These are phyloP conservation scores for Ectropis crepuscularia DNA, from an alignment of 2,888 invertebrate genomes.

Conservation along the genomic window DNA sequence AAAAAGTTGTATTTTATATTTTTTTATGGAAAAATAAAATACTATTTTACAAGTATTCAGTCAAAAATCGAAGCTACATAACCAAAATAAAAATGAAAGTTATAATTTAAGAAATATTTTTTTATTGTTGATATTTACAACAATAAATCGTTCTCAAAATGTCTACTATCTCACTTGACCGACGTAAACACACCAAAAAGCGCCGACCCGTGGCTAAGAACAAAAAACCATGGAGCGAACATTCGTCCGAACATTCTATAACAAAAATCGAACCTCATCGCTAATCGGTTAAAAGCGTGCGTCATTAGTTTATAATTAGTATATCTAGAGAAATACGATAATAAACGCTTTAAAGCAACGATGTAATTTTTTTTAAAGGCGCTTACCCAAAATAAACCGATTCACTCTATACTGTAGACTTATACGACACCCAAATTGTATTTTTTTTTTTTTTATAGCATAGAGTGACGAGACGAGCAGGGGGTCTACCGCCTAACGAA, in stretches of 20 bases:
- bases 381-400: no score
- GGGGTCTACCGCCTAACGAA: no score
- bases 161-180: constrained; percentile 23
- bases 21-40: not conserved
- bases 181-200: constrained; percentile 36
- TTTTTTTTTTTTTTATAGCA: no score
- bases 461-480: no score
- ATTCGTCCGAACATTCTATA: constrained; percentile 55
- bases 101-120: no score
- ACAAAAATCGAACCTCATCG: constrained; percentile 67
- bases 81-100: not conserved
- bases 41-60: not conserved
- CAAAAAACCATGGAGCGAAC: constrained; percentile 59
- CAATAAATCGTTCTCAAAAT: no score
- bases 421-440: no score
- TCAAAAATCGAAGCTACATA: not conserved
- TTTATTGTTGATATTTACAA: no score
- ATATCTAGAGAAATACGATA: not conserved
- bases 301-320: constrained; percentile 37
- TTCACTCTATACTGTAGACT: no score
- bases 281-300: constrained; percentile 53
- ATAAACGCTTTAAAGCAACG: constrained; percentile 1
- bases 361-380: no score
- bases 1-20: not conserved
- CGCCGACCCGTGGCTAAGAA: constrained; percentile 58